Evolutionary conservation across 2,888 invertebrate genomes (phyloP), one percentile per base, ranked within the genome.

Genomic region (Troilus luridus): DNA sequence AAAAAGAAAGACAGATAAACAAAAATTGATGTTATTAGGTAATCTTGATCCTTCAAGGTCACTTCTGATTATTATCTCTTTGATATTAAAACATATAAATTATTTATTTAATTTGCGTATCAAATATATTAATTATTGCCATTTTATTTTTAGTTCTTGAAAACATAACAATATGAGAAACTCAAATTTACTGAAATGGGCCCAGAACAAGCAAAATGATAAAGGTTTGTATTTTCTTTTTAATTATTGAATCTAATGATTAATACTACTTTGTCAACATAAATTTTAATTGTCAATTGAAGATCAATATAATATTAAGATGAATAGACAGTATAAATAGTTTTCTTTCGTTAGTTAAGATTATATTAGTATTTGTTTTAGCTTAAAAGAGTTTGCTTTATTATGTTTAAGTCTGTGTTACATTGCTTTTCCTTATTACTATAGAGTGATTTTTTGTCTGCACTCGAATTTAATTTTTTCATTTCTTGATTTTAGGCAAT

Each of bases 171-270:
- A 94, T 93, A 95, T 95, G 95, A 95, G 95, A 94, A 95, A 95
- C 94, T 95, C 95, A 92, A 95, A 95, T 93, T 93, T 95, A 88
- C 93, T 95, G 92, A 95, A 95, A 94, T 95, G 95, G 95, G 95
- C 95, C 89, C 95, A 95, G 92, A 95, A 95, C 92, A 94, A 95
- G 91, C 93, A 93, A 88, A 92, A 92, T 91, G 94, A 94, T 93
- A 95, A 94, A 93, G 93, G 93, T 92, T 91, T 24, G 90, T 92
- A 7, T 21, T 56, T 56, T n/a, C 21, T 58, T 85, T 56, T 41
- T 72, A 24, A 8, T 67, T 67, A 9, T 67, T n/a, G 24, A 24
- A 24, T 67, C 19, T 62, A 21, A 6, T 59, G 17, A 59, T 62
- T 21, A 21, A 21, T 62, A 62, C 21, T 62, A 5, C 21, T 21